These are phyloP conservation scores for Geophilus truncorum DNA, from an alignment of 2,888 invertebrate genomes.

Conservation along the genomic window DNA sequence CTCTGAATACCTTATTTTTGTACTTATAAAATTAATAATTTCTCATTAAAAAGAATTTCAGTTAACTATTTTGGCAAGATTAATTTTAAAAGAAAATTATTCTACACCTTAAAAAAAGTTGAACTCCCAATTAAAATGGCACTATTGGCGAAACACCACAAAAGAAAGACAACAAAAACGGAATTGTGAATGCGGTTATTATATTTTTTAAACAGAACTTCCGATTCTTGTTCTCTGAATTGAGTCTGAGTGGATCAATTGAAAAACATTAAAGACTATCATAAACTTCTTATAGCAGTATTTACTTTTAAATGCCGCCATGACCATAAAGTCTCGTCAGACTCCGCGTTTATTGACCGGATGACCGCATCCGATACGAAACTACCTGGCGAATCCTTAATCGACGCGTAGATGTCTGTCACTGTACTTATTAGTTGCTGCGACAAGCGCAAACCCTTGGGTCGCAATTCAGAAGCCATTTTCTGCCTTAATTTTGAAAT, in stretches of 20 bases:
- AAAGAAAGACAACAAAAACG: constrained; percentile 53
- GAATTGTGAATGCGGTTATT: constrained; percentile 71
- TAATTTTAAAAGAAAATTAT: background rate
- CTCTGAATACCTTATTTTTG: too few species aligned
- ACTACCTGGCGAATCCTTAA: background rate
- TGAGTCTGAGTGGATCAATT: constrained; percentile 10
- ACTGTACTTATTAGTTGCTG: background rate
- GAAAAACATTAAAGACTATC: background rate
- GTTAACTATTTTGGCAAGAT: background rate
- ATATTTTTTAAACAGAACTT: constrained; percentile 68
- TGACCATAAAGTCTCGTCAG: background rate
- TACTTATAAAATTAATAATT: too few species aligned
- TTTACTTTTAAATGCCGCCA: background rate
- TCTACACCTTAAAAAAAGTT: background rate
- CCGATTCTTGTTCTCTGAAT: constrained; percentile 53
- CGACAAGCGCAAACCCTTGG: background rate
- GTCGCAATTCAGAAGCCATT: background rate
- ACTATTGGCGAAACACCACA: background rate
- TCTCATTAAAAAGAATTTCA: background rate
- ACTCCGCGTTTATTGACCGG: background rate
- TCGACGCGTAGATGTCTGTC: background rate
- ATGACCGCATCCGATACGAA: background rate
- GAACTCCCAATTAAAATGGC: background rate
- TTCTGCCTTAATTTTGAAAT: background rate
- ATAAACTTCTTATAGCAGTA: background rate